Conservation (phyloP, 2,113 vertebrate species). For the Eolophus roseicapilla region DNA sequence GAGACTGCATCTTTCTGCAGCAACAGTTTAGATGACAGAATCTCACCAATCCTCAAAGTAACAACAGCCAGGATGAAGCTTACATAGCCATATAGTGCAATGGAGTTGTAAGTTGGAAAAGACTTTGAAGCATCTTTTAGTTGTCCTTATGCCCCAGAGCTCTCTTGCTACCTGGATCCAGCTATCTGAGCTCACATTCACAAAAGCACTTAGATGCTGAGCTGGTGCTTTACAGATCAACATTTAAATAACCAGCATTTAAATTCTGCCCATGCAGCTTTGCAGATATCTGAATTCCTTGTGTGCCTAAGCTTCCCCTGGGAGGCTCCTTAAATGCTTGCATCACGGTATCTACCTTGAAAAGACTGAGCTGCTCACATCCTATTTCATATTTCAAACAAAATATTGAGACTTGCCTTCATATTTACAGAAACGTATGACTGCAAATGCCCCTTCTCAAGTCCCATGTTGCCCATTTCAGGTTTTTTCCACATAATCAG, state of each 20-base stretch:
- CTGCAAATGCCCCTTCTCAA: not conserved
- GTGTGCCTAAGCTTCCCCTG: not conserved
- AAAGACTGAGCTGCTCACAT: not conserved
- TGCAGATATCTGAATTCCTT: not conserved
- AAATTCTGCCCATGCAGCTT: slow-evolving; percentile 32
- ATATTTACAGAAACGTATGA: not conserved
- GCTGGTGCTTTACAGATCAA: not conserved
- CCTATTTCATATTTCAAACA: not conserved
- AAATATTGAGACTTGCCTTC: not conserved
- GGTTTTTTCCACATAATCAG: not conserved
- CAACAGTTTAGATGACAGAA: not conserved
- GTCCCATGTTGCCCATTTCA: not conserved
- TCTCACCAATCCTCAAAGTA: not conserved
- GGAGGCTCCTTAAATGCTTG: not conserved
- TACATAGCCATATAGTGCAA: not conserved
- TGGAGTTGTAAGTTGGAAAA: not conserved
- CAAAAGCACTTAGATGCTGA: not conserved
- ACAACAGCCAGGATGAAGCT: not conserved
- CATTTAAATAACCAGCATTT: slow-evolving; percentile 11
- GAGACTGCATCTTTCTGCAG: not conserved
- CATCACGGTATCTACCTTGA: not conserved
- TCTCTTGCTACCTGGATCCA: not conserved
- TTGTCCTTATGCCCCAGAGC: not conserved
- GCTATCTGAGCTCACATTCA: not conserved
- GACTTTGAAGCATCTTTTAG: not conserved